A percentile compares a stretch with the other conserved stretches of the same genome.
Evolutionary conservation across 2,113 vertebrate species (phyloP).

Genomic region (Pteropus alecto): DNA sequence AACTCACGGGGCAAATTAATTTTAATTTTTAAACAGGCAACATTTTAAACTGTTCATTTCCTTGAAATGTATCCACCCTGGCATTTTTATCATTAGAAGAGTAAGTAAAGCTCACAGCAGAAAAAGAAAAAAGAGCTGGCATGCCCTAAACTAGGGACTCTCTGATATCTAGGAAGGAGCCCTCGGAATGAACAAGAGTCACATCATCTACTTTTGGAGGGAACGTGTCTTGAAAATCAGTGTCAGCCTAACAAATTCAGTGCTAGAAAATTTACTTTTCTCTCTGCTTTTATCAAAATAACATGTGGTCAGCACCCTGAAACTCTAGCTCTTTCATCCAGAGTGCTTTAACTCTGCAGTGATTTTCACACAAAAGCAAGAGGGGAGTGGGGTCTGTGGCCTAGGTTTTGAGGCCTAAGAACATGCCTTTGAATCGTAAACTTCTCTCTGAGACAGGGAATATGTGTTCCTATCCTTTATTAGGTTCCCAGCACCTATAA

Average conservation of each 20-base stretch:
- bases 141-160: not conserved
- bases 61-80: slow-evolving; percentile 66
- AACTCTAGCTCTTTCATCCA: not conserved
- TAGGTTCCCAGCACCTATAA: not conserved
- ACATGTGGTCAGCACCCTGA: not conserved
- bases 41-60: slow-evolving; percentile 80
- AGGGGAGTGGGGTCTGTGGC: not conserved
- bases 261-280: not conserved
- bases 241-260: not conserved
- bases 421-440: not conserved
- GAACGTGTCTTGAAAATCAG: not conserved
- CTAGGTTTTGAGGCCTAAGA: not conserved
- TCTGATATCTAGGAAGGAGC: not conserved
- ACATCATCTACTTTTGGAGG: not conserved
- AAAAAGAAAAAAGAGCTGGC: not conserved
- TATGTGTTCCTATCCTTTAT: not conserved
- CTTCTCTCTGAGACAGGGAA: not conserved
- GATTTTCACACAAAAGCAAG: not conserved
- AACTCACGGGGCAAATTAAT: slow-evolving; percentile 76
- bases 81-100: slow-evolving; percentile 69
- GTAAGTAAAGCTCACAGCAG: slow-evolving; percentile 70
- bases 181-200: not conserved
- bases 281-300: not conserved
- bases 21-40: slow-evolving; percentile 84
- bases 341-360: not conserved